Evolutionary conservation across 35 echinoderm and acorn worm genomes (phyloP).

Genomic region (Amphiura filiformis): DNA sequence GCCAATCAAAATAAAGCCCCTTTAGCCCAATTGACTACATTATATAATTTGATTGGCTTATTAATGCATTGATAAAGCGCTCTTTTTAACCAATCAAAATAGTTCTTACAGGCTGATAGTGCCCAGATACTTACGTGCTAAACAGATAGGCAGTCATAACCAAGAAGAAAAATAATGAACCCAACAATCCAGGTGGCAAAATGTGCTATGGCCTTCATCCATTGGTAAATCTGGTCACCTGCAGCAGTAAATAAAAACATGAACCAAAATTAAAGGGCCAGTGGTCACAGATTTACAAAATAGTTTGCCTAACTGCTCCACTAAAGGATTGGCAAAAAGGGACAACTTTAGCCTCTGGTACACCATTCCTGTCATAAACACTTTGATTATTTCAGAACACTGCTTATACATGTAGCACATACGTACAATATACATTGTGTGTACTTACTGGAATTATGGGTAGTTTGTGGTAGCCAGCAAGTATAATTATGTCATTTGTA

Average conservation of each 20-base stretch:
- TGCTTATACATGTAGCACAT: too few relatives aligned
- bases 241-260: neutral
- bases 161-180: constrained; percentile 14
- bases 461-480: too few relatives aligned
- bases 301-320: neutral
- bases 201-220: constrained; percentile 19
- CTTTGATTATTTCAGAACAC: too few relatives aligned
- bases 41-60: too few relatives aligned
- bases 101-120: too few relatives aligned
- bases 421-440: neutral
- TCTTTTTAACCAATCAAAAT: too few relatives aligned
- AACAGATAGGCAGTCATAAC: constrained; percentile 14
- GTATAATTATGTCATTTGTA: too few relatives aligned
- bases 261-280: neutral
- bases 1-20: too few relatives aligned
- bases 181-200: neutral
- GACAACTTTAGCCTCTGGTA: neutral
- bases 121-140: constrained; percentile 43
- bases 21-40: too few relatives aligned
- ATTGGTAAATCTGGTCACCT: constrained; percentile 24
- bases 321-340: neutral
- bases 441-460: too few relatives aligned
- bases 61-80: too few relatives aligned
- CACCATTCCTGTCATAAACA: too few relatives aligned
- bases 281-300: neutral